Percentiles rank a stretch among this genome's conserved stretches.
These are phyloP conservation scores for Aricia artaxerxes DNA, from an alignment of 2,888 invertebrate genomes.

Conservation along the genomic window DNA sequence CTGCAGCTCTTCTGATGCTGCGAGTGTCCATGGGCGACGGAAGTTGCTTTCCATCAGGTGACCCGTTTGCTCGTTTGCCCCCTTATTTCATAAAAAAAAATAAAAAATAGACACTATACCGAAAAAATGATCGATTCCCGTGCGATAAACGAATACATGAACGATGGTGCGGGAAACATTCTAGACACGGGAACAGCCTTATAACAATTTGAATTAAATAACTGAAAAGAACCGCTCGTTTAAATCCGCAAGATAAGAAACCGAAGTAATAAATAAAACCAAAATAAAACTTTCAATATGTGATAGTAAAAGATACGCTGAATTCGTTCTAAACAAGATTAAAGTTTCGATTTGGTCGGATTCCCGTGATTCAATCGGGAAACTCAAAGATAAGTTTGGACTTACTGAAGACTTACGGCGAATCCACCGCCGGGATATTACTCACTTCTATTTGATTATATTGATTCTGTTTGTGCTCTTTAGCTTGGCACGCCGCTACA, in stretches of 20 bases:
- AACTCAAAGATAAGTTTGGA: conserved; percentile 42
- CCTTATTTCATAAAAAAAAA: too few species aligned
- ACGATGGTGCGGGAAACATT: too few species aligned
- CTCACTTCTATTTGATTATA: conserved; percentile 32
- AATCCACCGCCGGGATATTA: conserved; percentile 37
- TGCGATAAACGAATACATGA: too few species aligned
- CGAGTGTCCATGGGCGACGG: too few species aligned
- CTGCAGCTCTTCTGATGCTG: too few species aligned
- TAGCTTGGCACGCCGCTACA: conserved; percentile 3
- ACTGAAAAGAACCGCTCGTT: too few species aligned
- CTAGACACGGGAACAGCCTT: too few species aligned
- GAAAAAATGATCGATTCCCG: too few species aligned
- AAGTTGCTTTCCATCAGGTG: too few species aligned
- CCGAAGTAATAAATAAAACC: not conserved
- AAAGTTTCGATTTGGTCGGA: conserved; percentile 43
- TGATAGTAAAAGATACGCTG: conserved; percentile 31
- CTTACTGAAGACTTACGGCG: conserved; percentile 41
- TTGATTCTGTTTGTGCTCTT: conserved; percentile 28
- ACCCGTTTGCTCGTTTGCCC: too few species aligned
- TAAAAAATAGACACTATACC: too few species aligned
- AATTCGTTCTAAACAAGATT: conserved; percentile 39
- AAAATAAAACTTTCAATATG: conserved; percentile 30
- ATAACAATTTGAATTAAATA: too few species aligned
- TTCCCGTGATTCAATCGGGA: conserved; percentile 43
- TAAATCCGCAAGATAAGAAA: conserved; percentile 5